These are phyloP conservation scores for Pseudomyrmex flavicornis DNA, from an alignment of 1,140 invertebrate species.

Conservation along the genomic window DNA sequence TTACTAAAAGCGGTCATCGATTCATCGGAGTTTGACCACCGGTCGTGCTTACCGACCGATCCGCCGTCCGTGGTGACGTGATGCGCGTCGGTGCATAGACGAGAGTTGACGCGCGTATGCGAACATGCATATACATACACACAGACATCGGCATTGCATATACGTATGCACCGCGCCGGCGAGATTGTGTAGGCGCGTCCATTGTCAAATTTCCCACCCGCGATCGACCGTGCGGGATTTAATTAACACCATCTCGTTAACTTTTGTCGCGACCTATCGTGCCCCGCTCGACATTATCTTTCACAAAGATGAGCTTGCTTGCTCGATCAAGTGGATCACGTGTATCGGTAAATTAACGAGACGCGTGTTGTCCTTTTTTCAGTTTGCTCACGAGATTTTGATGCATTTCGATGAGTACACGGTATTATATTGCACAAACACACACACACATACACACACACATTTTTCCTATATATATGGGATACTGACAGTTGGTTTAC, in stretches of 20 bases:
- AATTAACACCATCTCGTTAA: constrained; percentile 75
- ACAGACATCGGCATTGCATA: constrained; percentile 30
- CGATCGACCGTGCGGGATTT: constrained; percentile 68
- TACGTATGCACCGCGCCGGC: constrained; percentile 7
- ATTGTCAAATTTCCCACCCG: constrained; percentile 73
- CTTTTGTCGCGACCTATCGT: constrained; percentile 67
- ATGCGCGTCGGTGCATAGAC: constrained; percentile 51
- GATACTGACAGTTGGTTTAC: neutral
- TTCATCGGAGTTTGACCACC: constrained; percentile 70
- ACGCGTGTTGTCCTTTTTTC: constrained; percentile 28
- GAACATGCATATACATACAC: neutral
- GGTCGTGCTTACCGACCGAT: constrained; percentile 56
- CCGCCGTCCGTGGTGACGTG: constrained; percentile 37
- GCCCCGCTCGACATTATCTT: constrained; percentile 48
- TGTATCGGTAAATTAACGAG: constrained; percentile 61
- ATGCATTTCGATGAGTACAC: constrained; percentile 8
- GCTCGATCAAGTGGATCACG: constrained; percentile 45
- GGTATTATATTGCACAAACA: neutral
- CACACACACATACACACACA: no score
- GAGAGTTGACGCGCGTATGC: constrained; percentile 52
- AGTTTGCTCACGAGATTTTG: constrained; percentile 7
- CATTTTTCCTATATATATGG: neutral
- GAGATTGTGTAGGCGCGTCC: constrained; percentile 17
- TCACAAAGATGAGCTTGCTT: constrained; percentile 61
- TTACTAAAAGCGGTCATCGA: constrained; percentile 78